These are phyloP conservation scores for Periplaneta americana DNA, from an alignment of 1,140 invertebrate genomes.

Conservation along the genomic window DNA sequence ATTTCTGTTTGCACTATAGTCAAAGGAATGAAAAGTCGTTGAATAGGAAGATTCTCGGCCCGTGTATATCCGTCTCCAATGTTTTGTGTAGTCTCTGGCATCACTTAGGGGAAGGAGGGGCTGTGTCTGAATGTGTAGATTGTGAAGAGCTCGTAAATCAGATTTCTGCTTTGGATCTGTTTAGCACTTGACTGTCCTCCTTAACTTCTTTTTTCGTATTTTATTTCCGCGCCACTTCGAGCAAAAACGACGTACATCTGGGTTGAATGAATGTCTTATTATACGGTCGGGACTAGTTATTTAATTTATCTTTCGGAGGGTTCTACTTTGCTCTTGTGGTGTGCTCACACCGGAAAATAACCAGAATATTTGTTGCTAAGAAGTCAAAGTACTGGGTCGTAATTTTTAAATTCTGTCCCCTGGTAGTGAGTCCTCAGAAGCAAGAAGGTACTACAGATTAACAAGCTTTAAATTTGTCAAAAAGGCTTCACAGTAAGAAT, in stretches of 20 bases:
- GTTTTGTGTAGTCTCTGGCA: not conserved
- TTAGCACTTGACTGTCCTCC: not conserved
- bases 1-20: not conserved
- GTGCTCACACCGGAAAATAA: too few relatives aligned
- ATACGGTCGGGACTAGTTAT: too few relatives aligned
- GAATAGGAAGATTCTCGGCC: not conserved
- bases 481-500: too few relatives aligned
- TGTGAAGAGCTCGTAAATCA: not conserved
- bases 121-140: not conserved
- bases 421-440: too few relatives aligned
- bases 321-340: too few relatives aligned
- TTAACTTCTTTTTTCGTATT: not conserved
- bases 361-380: too few relatives aligned
- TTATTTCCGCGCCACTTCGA: not conserved
- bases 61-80: not conserved
- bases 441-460: too few relatives aligned
- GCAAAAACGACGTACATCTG: not conserved
- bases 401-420: too few relatives aligned
- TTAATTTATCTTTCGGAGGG: too few relatives aligned
- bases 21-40: not conserved
- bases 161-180: not conserved
- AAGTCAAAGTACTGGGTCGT: too few relatives aligned
- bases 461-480: too few relatives aligned
- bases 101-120: not conserved
- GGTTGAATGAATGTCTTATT: too few relatives aligned